Conservation (phyloP, 2,113 vertebrate genomes). For the Menidia beryllina region DNA sequence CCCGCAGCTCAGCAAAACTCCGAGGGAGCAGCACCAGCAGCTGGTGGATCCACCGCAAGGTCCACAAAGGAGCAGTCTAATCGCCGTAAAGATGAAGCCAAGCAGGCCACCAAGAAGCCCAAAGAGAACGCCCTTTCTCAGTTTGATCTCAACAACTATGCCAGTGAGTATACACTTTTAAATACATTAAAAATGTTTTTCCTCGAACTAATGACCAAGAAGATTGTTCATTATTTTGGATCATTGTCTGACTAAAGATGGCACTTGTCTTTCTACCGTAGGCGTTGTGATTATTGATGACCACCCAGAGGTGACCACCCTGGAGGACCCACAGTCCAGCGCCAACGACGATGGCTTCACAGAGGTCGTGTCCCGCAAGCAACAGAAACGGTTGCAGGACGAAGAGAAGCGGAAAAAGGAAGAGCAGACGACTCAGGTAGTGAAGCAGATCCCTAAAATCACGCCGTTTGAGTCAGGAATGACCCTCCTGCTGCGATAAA, state of each 20-base stretch:
- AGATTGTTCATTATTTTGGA: not conserved
- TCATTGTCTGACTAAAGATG: not conserved
- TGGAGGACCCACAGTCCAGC: slow-evolving; percentile 95
- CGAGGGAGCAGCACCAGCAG: slow-evolving; percentile 73
- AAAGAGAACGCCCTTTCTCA: slow-evolving; percentile 97
- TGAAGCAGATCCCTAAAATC: too few relatives aligned
- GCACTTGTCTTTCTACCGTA: slow-evolving; percentile 56
- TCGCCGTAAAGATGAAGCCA: slow-evolving; percentile 93
- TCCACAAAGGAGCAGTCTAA: slow-evolving; percentile 84
- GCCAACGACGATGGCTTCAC: slow-evolving; percentile 97
- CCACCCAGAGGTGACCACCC: slow-evolving; percentile 97
- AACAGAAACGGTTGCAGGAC: slow-evolving; percentile 97
- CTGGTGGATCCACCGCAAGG: slow-evolving; percentile 81
- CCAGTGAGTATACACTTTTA: slow-evolving; percentile 85
- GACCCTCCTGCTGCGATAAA: not conserved
- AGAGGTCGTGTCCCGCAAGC: slow-evolving; percentile 98
- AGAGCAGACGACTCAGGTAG: slow-evolving; percentile 94
- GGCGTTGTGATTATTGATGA: slow-evolving; percentile 99
- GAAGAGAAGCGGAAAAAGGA: slow-evolving; percentile 98
- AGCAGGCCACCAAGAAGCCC: slow-evolving; percentile 91
- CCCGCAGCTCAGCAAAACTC: slow-evolving; percentile 80
- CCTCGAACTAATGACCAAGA: not conserved
- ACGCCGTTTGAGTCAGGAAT: not conserved
- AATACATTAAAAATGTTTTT: too few relatives aligned
- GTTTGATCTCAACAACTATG: slow-evolving; percentile 99